Evolutionary conservation across 2,113 vertebrate species (phyloP).

Genomic region (Notothenia rossii): DNA sequence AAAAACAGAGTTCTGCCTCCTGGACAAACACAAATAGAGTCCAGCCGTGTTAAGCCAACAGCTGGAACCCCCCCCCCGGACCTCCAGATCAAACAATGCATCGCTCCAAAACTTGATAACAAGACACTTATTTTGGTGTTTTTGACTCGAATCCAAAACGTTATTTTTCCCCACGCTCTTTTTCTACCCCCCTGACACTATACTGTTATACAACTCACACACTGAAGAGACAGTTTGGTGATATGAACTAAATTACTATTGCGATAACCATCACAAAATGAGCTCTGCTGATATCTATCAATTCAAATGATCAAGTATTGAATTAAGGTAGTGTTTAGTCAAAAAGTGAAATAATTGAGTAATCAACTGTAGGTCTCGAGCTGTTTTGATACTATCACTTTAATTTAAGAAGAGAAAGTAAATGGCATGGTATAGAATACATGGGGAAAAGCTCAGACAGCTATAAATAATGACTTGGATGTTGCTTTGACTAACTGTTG

Average conservation of each 20-base stretch:
- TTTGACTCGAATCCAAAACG: slow-evolving; percentile 40
- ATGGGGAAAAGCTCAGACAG: not conserved
- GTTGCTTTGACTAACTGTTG: not conserved
- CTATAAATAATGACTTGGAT: not conserved
- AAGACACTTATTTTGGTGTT: slow-evolving; percentile 28
- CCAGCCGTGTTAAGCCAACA: slow-evolving; percentile 64
- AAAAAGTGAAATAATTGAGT: not conserved
- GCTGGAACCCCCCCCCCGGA: slow-evolving; percentile 50
- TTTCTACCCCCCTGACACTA: not conserved
- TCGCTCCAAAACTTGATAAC: slow-evolving; percentile 40
- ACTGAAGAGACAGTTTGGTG: not conserved
- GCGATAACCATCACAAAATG: not conserved
- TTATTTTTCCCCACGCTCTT: not conserved
- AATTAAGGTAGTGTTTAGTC: not conserved
- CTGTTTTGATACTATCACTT: not conserved
- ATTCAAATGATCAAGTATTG: not conserved
- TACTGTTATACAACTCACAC: slow-evolving; percentile 3
- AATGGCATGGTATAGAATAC: not conserved
- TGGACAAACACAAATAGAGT: slow-evolving; percentile 67
- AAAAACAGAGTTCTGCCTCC: slow-evolving; percentile 57
- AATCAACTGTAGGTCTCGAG: not conserved
- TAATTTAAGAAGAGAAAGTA: not conserved
- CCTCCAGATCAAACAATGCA: slow-evolving; percentile 47
- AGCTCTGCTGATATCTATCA: not conserved
- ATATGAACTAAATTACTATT: not conserved